These are phyloP conservation scores for Drosophila cardini DNA, from an alignment of 1,140 invertebrate genomes.

Conservation along the genomic window DNA sequence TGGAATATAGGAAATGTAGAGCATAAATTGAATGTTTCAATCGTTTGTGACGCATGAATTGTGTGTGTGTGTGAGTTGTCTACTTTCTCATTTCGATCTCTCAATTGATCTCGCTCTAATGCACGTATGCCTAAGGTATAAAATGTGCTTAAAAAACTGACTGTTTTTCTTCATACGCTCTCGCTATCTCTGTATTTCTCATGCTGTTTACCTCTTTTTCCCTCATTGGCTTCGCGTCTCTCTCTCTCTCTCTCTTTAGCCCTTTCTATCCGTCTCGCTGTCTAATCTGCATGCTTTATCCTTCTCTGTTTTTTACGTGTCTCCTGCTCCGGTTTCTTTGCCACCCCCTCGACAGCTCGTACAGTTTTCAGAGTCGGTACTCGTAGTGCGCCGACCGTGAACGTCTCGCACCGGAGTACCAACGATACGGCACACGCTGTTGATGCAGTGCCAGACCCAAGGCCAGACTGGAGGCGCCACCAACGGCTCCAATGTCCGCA, in stretches of 20 bases:
- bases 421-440: conserved; percentile 74
- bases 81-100: no score
- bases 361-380: conserved; percentile 66
- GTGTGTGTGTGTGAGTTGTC: no score
- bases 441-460: conserved; percentile 56
- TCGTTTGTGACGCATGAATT: not conserved
- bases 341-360: not conserved
- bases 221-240: not conserved
- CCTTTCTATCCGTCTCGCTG: not conserved
- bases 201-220: not conserved
- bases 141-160: conserved; percentile 28
- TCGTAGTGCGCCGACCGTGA: conserved; percentile 80
- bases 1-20: not conserved
- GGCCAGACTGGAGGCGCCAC: conserved; percentile 30
- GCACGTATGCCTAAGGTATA: conserved; percentile 40
- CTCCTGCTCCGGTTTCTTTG: not conserved
- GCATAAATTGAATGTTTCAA: not conserved
- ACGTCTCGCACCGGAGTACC: conserved; percentile 81
- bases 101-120: conserved; percentile 32
- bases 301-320: no score
- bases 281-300: not conserved
- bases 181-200: conserved; percentile 4
- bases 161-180: not conserved
- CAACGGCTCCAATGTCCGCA: conserved; percentile 57
- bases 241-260: conserved; percentile 12